Evolutionary conservation across 2,797 vertebrate genomes (phyloP).

Genomic region (Enteromius paludinosus): DNA sequence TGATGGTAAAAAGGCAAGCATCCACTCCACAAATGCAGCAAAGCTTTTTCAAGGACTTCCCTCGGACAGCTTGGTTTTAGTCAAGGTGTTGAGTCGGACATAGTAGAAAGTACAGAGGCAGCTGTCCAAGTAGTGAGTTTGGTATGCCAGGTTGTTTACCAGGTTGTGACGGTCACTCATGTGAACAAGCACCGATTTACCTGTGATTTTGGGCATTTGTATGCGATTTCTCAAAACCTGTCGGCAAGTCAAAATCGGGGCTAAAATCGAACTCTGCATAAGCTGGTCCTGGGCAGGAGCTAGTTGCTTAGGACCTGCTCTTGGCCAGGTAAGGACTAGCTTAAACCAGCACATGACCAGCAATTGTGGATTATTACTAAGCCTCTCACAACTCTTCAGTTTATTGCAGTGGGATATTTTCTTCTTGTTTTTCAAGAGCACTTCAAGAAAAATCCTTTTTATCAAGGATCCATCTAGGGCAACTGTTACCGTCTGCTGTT

Average conservation of each 20-base stretch:
- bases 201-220: no score
- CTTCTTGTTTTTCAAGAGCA: constrained; percentile 65
- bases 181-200: no score
- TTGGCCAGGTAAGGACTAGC: no score
- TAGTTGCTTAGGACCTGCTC: no score
- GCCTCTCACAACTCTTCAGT: constrained; percentile 49
- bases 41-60: no score
- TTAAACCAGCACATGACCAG: no score
- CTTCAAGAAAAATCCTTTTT: constrained; percentile 60
- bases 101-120: neutral
- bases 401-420: constrained; percentile 62
- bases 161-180: no score
- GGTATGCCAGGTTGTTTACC: no score
- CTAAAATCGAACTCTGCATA: no score
- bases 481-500: constrained; percentile 9
- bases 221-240: no score
- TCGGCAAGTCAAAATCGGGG: no score
- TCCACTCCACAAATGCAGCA: neutral
- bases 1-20: neutral
- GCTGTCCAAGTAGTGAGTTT: neutral
- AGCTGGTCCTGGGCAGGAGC: no score
- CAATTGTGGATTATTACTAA: constrained; percentile 65
- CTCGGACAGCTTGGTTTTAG: neutral
- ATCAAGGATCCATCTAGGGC: constrained; percentile 44
- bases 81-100: neutral